Evolutionary conservation across 2,113 vertebrate species (phyloP).

Genomic region (Phalacrocorax pelagicus): DNA sequence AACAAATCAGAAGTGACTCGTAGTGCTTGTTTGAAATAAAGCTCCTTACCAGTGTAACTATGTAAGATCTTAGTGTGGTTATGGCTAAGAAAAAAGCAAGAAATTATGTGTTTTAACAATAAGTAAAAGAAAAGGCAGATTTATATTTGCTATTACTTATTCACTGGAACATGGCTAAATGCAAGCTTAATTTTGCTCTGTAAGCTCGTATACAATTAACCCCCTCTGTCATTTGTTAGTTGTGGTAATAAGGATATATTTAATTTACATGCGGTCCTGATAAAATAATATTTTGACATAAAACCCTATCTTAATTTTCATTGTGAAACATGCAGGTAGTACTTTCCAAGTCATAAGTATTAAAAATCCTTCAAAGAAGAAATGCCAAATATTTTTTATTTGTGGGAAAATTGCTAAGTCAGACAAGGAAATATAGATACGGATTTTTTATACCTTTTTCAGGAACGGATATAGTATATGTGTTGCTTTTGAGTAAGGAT

Average conservation of each 20-base stretch:
- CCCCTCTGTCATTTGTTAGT: neutral
- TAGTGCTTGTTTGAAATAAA: neutral
- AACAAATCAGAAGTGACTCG: neutral
- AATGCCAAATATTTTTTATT: neutral
- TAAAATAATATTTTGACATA: neutral
- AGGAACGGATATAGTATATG: neutral
- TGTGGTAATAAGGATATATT: neutral
- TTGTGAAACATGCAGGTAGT: neutral
- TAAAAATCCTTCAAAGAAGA: neutral
- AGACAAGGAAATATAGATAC: neutral
- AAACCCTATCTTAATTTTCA: neutral
- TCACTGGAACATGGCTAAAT: neutral
- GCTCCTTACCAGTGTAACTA: neutral
- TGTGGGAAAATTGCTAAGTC: neutral
- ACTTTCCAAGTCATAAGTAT: neutral
- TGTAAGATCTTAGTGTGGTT: neutral
- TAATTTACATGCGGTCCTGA: neutral
- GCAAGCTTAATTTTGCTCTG: neutral
- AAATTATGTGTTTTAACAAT: neutral
- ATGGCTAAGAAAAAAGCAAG: neutral
- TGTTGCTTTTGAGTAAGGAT: neutral
- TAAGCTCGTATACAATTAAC: fast-evolving
- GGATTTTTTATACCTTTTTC: neutral
- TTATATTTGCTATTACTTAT: neutral
- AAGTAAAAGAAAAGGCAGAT: neutral